Evolutionary conservation across 2,888 invertebrate genomes (phyloP).

Genomic region (Oscheius sp.): DNA sequence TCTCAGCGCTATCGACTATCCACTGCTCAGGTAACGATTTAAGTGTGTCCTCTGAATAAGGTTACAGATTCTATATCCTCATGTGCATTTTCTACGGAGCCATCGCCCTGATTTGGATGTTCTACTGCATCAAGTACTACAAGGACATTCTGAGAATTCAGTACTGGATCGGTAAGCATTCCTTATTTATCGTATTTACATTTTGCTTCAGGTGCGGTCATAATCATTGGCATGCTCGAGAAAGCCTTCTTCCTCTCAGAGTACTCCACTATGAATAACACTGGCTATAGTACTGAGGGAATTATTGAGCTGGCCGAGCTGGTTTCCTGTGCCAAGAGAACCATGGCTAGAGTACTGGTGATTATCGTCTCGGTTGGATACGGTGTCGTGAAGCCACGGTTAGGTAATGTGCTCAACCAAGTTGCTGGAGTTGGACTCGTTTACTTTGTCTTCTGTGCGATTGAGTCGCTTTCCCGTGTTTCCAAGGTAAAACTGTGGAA

Average conservation of each 20-base stretch:
- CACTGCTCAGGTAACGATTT: constrained; percentile 78
- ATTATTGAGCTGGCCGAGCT: constrained; percentile 83
- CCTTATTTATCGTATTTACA: not conserved
- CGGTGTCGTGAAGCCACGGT: constrained; percentile 91
- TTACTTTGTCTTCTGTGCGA: constrained; percentile 86
- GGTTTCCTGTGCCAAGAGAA: constrained; percentile 89
- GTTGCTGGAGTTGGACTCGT: constrained; percentile 85
- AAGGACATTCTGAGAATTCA: constrained; percentile 89
- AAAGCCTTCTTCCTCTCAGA: constrained; percentile 90
- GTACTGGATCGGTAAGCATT: constrained; percentile 86
- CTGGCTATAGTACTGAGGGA: constrained; percentile 76
- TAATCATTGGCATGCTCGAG: constrained; percentile 77
- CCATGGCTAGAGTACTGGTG: constrained; percentile 90
- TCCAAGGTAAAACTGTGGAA: constrained; percentile 73
- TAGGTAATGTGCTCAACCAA: constrained; percentile 88
- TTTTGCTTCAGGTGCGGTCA: constrained; percentile 67
- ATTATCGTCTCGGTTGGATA: constrained; percentile 94
- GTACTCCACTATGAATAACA: constrained; percentile 83
- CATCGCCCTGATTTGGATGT: constrained; percentile 86
- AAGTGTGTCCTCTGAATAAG: not conserved
- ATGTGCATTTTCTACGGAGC: constrained; percentile 90
- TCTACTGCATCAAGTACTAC: constrained; percentile 88
- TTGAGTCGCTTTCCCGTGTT: constrained; percentile 87
- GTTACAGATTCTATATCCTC: constrained; percentile 84
- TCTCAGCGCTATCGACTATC: constrained; percentile 89